phyloP scores from a whole-genome alignment of 2,797 vertebrate species.

The Rhinophrynus dorsalis region DNA sequence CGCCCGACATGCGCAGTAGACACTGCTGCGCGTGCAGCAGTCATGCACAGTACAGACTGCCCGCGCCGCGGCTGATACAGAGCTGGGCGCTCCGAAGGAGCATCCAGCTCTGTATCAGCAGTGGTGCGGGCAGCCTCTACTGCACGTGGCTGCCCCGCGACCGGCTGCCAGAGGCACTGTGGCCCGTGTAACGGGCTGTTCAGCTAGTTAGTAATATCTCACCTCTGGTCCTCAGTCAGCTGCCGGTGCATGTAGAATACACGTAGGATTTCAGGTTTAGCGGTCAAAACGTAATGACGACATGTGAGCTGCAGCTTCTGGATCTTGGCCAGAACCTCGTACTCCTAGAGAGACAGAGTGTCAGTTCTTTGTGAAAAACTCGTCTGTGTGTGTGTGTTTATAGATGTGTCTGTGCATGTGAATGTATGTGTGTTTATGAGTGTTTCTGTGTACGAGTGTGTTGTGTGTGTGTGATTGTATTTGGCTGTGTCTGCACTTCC shows the following conservation, averaged over 20 bases:
- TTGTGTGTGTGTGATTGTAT: not conserved
- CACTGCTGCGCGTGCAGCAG: too few species aligned
- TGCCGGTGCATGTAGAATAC: slow-evolving; percentile 69
- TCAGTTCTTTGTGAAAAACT: slow-evolving; percentile 1
- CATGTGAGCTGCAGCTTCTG: slow-evolving; percentile 75
- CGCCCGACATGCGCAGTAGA: too few species aligned
- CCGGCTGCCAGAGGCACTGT: too few species aligned
- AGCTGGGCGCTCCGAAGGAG: too few species aligned
- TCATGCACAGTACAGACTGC: too few species aligned
- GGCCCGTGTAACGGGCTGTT: too few species aligned
- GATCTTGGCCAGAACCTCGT: slow-evolving; percentile 79
- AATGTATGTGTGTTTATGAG: not conserved
- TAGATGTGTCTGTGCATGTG: not conserved
- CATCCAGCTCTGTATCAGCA: too few species aligned
- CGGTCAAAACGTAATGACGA: slow-evolving; percentile 66
- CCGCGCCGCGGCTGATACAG: too few species aligned
- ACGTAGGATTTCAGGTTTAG: slow-evolving; percentile 60
- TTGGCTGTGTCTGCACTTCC: too few species aligned
- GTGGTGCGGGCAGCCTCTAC: too few species aligned
- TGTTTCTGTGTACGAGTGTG: too few species aligned
- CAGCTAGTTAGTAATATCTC: not conserved
- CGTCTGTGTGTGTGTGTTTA: not conserved
- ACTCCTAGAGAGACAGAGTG: slow-evolving; percentile 68
- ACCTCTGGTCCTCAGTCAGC: slow-evolving; percentile 83
- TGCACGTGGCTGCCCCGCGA: too few species aligned